Evolutionary conservation across 2,888 invertebrate species (phyloP).

Genomic region (Drymonia ruficornis): DNA sequence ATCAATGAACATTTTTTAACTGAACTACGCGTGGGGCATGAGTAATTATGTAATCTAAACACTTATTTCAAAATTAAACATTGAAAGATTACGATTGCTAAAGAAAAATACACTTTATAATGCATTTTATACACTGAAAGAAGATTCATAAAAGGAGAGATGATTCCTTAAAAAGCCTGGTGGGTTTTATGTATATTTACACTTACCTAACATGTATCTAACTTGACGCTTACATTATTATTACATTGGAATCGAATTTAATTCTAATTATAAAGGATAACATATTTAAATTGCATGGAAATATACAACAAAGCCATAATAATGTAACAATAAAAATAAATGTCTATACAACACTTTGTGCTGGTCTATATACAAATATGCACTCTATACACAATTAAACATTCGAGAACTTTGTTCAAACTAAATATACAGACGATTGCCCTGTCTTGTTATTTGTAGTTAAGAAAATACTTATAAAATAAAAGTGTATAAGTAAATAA

Average conservation of each 20-base stretch:
- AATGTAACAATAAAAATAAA: slow-evolving; percentile 19
- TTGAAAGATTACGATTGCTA: too few species aligned
- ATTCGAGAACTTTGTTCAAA: slow-evolving; percentile 75
- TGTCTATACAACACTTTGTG: slow-evolving; percentile 67
- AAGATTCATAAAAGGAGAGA: slow-evolving; percentile 35
- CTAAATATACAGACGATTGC: slow-evolving; percentile 63
- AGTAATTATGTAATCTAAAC: too few species aligned
- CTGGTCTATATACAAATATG: slow-evolving; percentile 59
- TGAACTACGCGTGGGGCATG: too few species aligned
- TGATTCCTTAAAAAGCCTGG: slow-evolving; percentile 55
- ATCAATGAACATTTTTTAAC: too few species aligned
- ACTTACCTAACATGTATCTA: slow-evolving; percentile 25
- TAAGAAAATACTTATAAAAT: slow-evolving; percentile 33
- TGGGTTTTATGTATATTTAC: slow-evolving; percentile 68
- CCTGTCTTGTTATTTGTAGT: slow-evolving; percentile 36
- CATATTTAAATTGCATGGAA: slow-evolving; percentile 52
- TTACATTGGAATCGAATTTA: slow-evolving; percentile 21
- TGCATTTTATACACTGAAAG: slow-evolving; percentile 18
- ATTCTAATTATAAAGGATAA: slow-evolving; percentile 38
- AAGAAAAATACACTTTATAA: too few species aligned
- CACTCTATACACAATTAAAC: slow-evolving; percentile 48
- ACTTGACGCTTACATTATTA: not conserved
- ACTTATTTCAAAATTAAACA: too few species aligned
- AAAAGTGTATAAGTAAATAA: slow-evolving; percentile 1
- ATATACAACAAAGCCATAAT: slow-evolving; percentile 55